Percentiles rank a stretch among this genome's conserved stretches.
Evolutionary conservation across 2,113 vertebrate species (phyloP).

Genomic region (Hydrochoerus hydrochaeris): DNA sequence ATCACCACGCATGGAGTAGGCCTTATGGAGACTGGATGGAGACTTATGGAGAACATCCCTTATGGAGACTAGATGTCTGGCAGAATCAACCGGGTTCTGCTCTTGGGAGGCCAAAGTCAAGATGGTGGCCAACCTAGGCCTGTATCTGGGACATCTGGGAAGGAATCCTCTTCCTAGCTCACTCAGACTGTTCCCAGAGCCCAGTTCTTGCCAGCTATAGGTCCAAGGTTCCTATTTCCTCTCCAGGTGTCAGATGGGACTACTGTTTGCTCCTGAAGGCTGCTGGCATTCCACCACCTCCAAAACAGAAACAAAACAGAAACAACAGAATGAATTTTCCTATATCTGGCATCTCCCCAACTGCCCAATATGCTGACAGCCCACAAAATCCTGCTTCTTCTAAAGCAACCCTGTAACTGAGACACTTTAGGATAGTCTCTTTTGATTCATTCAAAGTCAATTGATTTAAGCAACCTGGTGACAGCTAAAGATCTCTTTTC

Average conservation of each 20-base stretch:
- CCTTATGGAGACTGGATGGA: background rate
- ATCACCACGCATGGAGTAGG: background rate
- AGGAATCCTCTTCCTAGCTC: background rate
- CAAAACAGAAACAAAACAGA: too few species aligned
- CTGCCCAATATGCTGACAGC: background rate
- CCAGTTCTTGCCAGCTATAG: fast-evolving
- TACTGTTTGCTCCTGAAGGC: too few species aligned
- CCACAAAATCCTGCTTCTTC: background rate
- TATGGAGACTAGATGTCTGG: background rate
- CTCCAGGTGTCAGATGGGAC: background rate
- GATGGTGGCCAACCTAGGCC: background rate
- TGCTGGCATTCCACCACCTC: fast-evolving
- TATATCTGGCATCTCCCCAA: background rate
- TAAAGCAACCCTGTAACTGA: background rate
- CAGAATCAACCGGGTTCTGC: background rate
- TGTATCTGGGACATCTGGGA: fast-evolving
- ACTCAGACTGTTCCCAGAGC: background rate
- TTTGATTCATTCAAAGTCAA: background rate
- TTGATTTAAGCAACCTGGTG: background rate
- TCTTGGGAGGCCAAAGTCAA: background rate
- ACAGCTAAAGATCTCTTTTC: background rate
- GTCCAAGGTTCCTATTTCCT: background rate
- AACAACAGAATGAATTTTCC: background rate
- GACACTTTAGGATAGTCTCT: background rate
- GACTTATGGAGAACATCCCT: too few species aligned